phyloP scores from a whole-genome alignment of 2,797 vertebrate species.

The Phataginus tricuspis region DNA sequence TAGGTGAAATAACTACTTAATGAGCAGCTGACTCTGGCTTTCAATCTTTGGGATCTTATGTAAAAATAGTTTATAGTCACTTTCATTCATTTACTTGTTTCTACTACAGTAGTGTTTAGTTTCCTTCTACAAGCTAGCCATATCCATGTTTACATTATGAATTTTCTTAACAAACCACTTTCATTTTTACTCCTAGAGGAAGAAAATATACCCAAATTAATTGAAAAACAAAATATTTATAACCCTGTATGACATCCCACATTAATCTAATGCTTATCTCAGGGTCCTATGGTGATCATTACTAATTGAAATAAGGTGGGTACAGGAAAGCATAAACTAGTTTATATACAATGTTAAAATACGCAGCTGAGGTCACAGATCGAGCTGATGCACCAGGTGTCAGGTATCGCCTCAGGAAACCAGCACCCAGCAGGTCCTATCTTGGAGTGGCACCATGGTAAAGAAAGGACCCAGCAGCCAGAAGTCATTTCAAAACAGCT shows the following conservation, averaged over 20 bases:
- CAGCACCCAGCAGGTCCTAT: neutral
- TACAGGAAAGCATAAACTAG: neutral
- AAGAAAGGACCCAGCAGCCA: neutral
- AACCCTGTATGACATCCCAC: neutral
- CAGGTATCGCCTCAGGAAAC: neutral
- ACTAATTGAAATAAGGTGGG: neutral
- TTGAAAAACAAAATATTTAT: neutral
- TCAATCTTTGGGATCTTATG: neutral
- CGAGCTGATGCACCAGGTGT: neutral
- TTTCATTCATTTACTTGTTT: neutral
- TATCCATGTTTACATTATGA: neutral
- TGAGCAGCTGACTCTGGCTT: neutral
- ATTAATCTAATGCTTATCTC: neutral
- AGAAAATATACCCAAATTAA: neutral
- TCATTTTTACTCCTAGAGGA: neutral
- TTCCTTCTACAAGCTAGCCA: neutral
- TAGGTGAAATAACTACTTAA: neutral
- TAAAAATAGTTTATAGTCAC: neutral
- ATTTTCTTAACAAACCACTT: neutral
- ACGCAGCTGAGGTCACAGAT: neutral
- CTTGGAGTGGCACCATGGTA: neutral
- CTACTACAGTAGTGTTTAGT: neutral
- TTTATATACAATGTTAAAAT: neutral
- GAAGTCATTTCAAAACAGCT: neutral
- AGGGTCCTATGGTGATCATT: neutral